Percentiles rank a stretch among this genome's conserved stretches.
phyloP scores from a whole-genome alignment of 2,888 invertebrate genomes.

The Therioaphis trifolii region DNA sequence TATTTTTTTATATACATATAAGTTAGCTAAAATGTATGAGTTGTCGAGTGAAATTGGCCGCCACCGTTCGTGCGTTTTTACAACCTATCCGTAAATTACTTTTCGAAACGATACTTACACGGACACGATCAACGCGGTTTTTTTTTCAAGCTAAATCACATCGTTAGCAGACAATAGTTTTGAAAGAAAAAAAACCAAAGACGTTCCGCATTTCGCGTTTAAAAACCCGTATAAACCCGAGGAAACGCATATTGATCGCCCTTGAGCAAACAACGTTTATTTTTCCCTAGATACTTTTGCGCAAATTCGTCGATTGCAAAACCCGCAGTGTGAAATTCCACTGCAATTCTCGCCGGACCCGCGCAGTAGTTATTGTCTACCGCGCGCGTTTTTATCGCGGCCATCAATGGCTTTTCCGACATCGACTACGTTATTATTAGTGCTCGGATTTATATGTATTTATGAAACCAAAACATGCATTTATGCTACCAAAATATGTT shows the following conservation, averaged over 20 bases:
- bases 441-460: too few species aligned
- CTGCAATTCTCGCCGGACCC: not conserved
- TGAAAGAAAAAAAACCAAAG: not conserved
- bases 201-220: not conserved
- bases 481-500: too few species aligned
- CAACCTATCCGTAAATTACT: not conserved
- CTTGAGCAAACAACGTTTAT: not conserved
- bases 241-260: not conserved
- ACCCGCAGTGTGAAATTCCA: not conserved
- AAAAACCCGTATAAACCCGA: not conserved
- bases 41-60: not conserved
- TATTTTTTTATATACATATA: too few species aligned
- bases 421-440: too few species aligned
- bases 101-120: not conserved
- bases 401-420: too few species aligned
- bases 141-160: not conserved
- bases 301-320: conserved; percentile 2
- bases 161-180: conserved; percentile 3
- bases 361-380: too few species aligned
- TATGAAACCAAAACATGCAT: too few species aligned
- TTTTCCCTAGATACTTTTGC: not conserved
- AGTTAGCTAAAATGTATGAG: not conserved
- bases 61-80: not conserved
- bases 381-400: too few species aligned
- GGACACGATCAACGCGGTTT: not conserved